Evolutionary conservation across 2,113 vertebrate genomes (phyloP), one percentile per base, ranked within the genome.

Genomic region (Perca flavescens): DNA sequence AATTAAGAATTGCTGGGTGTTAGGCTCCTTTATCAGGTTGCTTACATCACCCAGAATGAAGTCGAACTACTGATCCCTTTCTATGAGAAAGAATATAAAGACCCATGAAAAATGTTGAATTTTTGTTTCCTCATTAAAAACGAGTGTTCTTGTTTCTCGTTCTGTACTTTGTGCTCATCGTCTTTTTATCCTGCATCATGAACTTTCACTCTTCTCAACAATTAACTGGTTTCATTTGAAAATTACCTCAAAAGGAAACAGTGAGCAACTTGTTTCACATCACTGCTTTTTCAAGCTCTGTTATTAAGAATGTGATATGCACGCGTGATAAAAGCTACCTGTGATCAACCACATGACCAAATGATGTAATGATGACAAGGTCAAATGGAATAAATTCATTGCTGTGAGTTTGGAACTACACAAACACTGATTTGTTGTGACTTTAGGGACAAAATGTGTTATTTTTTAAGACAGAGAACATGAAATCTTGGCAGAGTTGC

Each of bases 271-370:
- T 28, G 50, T 64, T 84, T 74, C 52, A 68, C 34, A 31, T 56
- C 58, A 17, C 17, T 14, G 72, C 52, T 72, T 66, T 40, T 61
- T 66, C 4, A 47, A 28, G 69, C 71, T 76, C 54, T 17, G 28
- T 47, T 50, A 25, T 11, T 11, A 11, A 22, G 49, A 50, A 62
- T 68, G 54, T 21, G 65, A 43, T 43, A 11, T 74, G 63, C 85
- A 82, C 63, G 82, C 83, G 62, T 49, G 47, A 74, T 46, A 9
- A 77, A 82, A 80, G 63, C 62, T 68, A 72, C 62, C 57, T 63
- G 54, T 36, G 74, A 86, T 86, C 64, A 36, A 22, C 56, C 83
- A 64, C 54, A 80, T 66, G 83, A 84, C 46, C 64, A 7, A 16
- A 2, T 82, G 68, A 76, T 73, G 77, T 64, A 79, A 79, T 71